Conservation (phyloP, 1,140 invertebrate genomes). For the Musca domestica region DNA sequence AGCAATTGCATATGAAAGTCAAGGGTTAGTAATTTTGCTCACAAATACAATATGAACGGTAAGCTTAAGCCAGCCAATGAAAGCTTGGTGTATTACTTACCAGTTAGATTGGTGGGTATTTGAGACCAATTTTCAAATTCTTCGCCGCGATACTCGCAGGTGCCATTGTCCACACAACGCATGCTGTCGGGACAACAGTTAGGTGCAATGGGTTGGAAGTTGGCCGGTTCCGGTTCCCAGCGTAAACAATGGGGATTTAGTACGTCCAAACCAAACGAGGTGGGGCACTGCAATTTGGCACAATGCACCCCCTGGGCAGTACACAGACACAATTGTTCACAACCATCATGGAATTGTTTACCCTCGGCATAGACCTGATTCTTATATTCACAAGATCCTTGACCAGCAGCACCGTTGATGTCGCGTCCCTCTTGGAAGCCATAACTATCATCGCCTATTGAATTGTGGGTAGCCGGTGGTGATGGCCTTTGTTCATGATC, state of each 20-base stretch:
- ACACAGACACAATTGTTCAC: conserved; percentile 69
- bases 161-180: conserved; percentile 74
- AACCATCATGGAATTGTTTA: conserved; percentile 76
- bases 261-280: conserved; percentile 76
- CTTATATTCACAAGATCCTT: conserved; percentile 39
- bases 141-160: conserved; percentile 68
- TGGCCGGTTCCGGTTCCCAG: conserved; percentile 76
- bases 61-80: background rate
- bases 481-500: conserved; percentile 62
- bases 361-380: conserved; percentile 45
- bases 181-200: conserved; percentile 80
- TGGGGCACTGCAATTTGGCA: conserved; percentile 76
- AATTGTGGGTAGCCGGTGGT: conserved; percentile 33
- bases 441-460: conserved; percentile 31
- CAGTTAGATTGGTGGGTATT: conserved; percentile 62
- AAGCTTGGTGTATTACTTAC: conserved; percentile 31
- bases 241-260: conserved; percentile 78
- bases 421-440: conserved; percentile 40
- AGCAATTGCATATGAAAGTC: background rate
- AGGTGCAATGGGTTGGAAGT: conserved; percentile 70
- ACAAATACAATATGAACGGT: too few species aligned
- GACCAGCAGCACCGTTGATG: conserved; percentile 26
- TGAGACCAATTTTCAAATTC: conserved; percentile 69
- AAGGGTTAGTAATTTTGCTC: background rate
- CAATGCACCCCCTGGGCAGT: conserved; percentile 68